Evolutionary conservation across 2,113 vertebrate genomes (phyloP), one percentile per base, ranked within the genome.

Genomic region (Cariama cristata): DNA sequence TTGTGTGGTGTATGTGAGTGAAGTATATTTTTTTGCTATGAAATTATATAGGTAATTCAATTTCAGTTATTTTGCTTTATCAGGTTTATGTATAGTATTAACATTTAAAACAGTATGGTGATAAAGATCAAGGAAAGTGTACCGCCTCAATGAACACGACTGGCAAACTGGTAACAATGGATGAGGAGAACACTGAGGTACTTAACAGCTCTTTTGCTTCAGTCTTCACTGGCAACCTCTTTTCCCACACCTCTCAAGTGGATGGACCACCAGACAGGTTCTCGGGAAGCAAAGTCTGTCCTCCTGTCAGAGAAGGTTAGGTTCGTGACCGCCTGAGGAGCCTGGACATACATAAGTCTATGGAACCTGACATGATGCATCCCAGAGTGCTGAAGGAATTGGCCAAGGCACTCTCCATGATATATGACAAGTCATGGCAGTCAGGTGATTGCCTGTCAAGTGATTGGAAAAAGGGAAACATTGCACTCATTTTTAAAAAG

Each of bases 81-180:
- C 27, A n/a, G 22, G 24, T 35, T 86, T 66, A 60, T 28, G 9
- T 50, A 38, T 12, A 21, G 9, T 53, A 59, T 59, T 80, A 83
- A 52, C 5, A 23, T 90, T 60, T 76, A 75, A 71, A 79, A 42
- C 17, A 56, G 27, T 56, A 18, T 28, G 19, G 2, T 60, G 23
- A 59, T 44, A 40, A 68, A 68, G 3, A 7, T 81, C 55, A 59
- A 32, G 63, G 30, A 38, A 83, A 14, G 8, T 18, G 7, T 68
- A 4, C 0, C 20, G 13, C 8, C 4, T 3, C 1, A 1, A 1
- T 49, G 47, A 59, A 16, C 20, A 50, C 1, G 4, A 12, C n/a
- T 60, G 49, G 13, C 33, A 86, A n/a, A 63, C n/a, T 63, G 3
- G 2, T 86, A 45, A 45, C 16, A 59, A 12, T 3, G 3, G 24